Base-by-base conservation (phyloP, 2,888 invertebrate genomes). In the Cacoxenus indagator region DNA sequence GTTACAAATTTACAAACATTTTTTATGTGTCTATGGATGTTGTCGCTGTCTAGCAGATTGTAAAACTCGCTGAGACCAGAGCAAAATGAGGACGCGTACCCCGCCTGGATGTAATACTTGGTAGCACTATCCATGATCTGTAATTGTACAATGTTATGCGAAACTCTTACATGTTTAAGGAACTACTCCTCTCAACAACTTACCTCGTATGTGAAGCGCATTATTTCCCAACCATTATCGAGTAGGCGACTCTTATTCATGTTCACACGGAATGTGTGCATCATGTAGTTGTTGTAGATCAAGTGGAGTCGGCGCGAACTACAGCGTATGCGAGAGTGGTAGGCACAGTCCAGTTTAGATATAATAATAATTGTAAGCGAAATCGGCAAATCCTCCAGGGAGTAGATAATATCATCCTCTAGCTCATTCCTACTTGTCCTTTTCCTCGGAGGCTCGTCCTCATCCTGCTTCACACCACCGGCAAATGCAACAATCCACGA, bases 291-390 rank as follows among this genome's bases (percentile, higher is more conserved):
- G 70, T 83, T 82, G 62, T 77, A 77, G 4, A 76, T 73, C 22
- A 73, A 67, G 1, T 75, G 73, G 68, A 84, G 64, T 1, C 75
- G 78, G 43, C 72, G 78, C 48, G 81, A 84, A 1, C 82, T 77
- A 14, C 71, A 79, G n/a, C 84, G 76, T 59, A 84, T 75, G 4
- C 80, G 77, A 67, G 79, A 82, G n/a, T 80, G 76, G 73, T 84
- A 81, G 81, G 80, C 81, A 29, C 78, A 80, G 51, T 77, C 75
- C 37, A 84, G 74, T n/a, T 79, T 70, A 1, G 77, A 73, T 1
- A 84, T 73, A 22, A 84, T 84, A 55, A 78, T 77, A 51, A 81
- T 74, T 2, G 83, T 68, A 9, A 84, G n/a, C 51, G 83, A 82
- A 22, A 67, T 70, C 3, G 84, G 84, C n/a, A 84, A 66, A 65